phyloP scores from a whole-genome alignment of 2,888 invertebrate genomes.

The Ichneumon xanthorius region DNA sequence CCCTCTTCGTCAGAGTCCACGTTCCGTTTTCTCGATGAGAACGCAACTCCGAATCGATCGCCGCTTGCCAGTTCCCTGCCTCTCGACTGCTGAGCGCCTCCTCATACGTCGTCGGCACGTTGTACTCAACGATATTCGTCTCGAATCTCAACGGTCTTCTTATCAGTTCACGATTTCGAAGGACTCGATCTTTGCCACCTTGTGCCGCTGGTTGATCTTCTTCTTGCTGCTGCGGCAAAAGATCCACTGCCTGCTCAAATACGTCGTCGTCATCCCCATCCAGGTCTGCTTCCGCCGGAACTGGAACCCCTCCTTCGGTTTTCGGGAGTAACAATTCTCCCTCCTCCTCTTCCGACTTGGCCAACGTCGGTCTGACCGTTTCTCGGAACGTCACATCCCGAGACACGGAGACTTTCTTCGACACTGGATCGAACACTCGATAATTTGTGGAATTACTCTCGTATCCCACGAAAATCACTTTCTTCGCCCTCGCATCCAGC shows the following conservation, averaged over 20 bases:
- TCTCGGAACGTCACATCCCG: background rate
- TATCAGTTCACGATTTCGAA: background rate
- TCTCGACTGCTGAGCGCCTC: slow-evolving; percentile 52
- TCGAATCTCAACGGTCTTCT: slow-evolving; percentile 55
- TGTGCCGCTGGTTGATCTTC: background rate
- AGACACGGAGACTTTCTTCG: background rate
- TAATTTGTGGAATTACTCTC: background rate
- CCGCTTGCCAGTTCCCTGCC: slow-evolving; percentile 45
- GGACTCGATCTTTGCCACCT: background rate
- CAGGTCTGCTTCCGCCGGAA: background rate
- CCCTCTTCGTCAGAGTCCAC: slow-evolving; percentile 60
- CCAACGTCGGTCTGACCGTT: background rate
- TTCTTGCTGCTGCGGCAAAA: background rate
- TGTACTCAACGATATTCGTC: slow-evolving; percentile 46
- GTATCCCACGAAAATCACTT: background rate
- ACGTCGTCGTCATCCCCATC: background rate
- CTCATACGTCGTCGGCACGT: slow-evolving; percentile 42
- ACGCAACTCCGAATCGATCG: slow-evolving; percentile 59
- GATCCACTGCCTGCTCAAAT: background rate
- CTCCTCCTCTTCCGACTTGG: background rate
- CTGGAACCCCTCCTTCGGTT: background rate
- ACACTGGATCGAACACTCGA: background rate
- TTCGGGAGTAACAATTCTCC: background rate
- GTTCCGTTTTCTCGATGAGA: slow-evolving; percentile 59
- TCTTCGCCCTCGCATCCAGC: background rate